Evolutionary conservation across 2,888 invertebrate species (phyloP).

Genomic region (Drosophila nigricruria): DNA sequence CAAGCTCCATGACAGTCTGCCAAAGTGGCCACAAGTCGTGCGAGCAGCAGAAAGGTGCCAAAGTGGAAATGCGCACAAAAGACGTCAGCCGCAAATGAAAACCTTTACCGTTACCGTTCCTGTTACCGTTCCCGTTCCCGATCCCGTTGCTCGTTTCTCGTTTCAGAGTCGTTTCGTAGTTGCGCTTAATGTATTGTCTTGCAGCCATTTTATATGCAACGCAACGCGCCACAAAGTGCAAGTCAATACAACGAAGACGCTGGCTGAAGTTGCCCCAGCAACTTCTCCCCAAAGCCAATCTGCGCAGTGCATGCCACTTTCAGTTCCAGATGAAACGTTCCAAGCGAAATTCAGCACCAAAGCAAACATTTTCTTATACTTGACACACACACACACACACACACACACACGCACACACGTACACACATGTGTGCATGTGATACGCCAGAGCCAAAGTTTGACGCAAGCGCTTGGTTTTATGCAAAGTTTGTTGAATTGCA

Average conservation of each 20-base stretch:
- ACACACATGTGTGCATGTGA: constrained; percentile 5
- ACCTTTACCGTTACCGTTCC: constrained; percentile 21
- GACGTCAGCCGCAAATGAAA: constrained; percentile 63
- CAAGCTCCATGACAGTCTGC: constrained; percentile 38
- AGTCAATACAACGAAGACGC: constrained; percentile 63
- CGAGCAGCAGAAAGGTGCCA: constrained; percentile 50
- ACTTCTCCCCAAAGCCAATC: constrained; percentile 61
- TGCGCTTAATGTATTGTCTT: constrained; percentile 54
- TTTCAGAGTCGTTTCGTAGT: constrained; percentile 11
- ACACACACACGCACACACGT: background rate
- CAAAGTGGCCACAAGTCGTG: constrained; percentile 59
- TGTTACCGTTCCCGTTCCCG: background rate
- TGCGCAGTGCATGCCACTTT: constrained; percentile 42
- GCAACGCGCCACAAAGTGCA: constrained; percentile 70
- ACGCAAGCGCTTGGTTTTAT: constrained; percentile 54
- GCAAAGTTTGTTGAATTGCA: constrained; percentile 68
- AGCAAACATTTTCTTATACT: constrained; percentile 49
- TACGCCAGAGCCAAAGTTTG: constrained; percentile 36
- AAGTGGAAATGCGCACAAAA: constrained; percentile 46
- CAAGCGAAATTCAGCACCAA: constrained; percentile 34
- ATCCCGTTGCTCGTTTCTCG: constrained; percentile 3
- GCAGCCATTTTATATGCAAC: constrained; percentile 61
- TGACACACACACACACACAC: constrained; percentile 10
- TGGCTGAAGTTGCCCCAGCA: constrained; percentile 30
- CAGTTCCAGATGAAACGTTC: constrained; percentile 40